phyloP scores from a whole-genome alignment of 2,113 vertebrate genomes.

The Labeo rohita region DNA sequence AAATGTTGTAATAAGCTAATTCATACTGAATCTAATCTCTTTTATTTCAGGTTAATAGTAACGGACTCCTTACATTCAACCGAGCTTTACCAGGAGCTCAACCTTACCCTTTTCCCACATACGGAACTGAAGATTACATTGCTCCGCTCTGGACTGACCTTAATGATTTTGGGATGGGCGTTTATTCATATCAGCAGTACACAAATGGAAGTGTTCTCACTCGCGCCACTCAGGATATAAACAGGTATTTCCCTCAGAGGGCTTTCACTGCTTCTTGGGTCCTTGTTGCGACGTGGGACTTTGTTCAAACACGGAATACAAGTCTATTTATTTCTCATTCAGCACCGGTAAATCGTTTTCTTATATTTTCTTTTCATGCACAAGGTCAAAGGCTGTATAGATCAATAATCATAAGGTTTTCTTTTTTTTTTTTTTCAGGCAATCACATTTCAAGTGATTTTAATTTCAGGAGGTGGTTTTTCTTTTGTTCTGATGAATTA shows the following conservation, averaged over 20 bases:
- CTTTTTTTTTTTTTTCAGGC: neutral
- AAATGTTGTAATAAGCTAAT: neutral
- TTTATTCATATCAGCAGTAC: conserved; percentile 58
- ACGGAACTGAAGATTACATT: conserved; percentile 19
- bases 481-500: conserved; percentile 62
- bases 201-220: rapidly evolving
- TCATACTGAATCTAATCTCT: neutral
- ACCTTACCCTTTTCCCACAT: neutral
- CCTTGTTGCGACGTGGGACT: conserved; percentile 68
- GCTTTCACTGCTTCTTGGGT: conserved; percentile 46
- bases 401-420: neutral
- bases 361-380: too few species aligned
- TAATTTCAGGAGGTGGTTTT: conserved; percentile 45
- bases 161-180: conserved; percentile 32
- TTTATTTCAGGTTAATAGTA: conserved; percentile 38
- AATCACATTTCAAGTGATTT: conserved; percentile 55
- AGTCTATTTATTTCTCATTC: neutral
- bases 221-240: conserved; percentile 44
- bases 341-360: neutral
- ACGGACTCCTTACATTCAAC: conserved; percentile 39
- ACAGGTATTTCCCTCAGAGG: neutral
- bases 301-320: conserved; percentile 45
- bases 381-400: neutral
- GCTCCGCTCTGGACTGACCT: conserved; percentile 58
- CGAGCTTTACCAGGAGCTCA: neutral